A percentile compares a stretch with the other conserved stretches of the same genome.
These are phyloP conservation scores for Geotrupes spiniger DNA, from an alignment of 2,888 invertebrate species.

Conservation along the genomic window DNA sequence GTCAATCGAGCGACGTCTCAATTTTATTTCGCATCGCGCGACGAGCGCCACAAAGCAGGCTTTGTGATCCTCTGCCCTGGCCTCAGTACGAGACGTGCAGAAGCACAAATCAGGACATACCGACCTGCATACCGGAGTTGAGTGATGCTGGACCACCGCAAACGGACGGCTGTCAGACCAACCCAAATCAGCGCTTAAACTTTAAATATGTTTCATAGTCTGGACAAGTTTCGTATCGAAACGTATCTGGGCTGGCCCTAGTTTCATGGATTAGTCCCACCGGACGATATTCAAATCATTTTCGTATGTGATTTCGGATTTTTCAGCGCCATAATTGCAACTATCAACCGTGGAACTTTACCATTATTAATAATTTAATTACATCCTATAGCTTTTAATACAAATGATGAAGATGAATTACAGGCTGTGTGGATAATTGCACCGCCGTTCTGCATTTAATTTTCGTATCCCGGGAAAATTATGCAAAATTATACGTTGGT, in stretches of 20 bases:
- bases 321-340: too few relatives aligned
- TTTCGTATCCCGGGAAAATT: not conserved
- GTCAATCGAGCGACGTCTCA: too few relatives aligned
- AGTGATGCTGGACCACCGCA: conserved; percentile 22
- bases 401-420: conserved; percentile 2
- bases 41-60: conserved; percentile 2
- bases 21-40: too few relatives aligned
- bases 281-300: too few relatives aligned
- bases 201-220: conserved; percentile 10
- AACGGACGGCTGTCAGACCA: conserved; percentile 14
- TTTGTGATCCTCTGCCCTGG: conserved; percentile 8
- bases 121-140: conserved; percentile 17
- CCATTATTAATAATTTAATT: too few relatives aligned
- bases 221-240: not conserved
- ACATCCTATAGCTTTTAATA: too few relatives aligned
- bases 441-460: not conserved
- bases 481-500: conserved; percentile 1
- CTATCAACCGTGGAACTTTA: too few relatives aligned
- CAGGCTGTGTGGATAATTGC: not conserved
- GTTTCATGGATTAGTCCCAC: too few relatives aligned
- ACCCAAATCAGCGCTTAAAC: conserved; percentile 20
- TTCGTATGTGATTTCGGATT: too few relatives aligned
- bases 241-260: not conserved
- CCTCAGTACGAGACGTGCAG: conserved; percentile 12
- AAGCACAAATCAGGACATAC: conserved; percentile 21